Evolutionary conservation across 2,888 invertebrate genomes (phyloP).

Genomic region (Caenorhabditis sp.): DNA sequence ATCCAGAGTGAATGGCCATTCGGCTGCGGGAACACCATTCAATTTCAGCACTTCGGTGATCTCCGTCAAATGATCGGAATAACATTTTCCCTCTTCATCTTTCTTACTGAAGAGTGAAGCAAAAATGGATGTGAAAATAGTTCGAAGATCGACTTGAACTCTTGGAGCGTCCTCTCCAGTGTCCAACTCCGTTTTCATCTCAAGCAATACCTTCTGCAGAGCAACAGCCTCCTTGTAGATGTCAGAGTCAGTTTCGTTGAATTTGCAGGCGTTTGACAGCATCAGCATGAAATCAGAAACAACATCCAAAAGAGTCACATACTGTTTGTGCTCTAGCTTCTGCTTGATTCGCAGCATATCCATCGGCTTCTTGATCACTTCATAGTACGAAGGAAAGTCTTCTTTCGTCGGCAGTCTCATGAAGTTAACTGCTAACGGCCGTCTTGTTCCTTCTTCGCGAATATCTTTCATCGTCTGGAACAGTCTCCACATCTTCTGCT

Average conservation of each 20-base stretch:
- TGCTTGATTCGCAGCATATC: conserved; percentile 94
- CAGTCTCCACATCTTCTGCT: conserved; percentile 89
- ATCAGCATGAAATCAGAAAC: conserved; percentile 87
- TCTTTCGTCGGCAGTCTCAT: conserved; percentile 93
- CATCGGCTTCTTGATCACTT: conserved; percentile 96
- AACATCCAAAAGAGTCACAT: conserved; percentile 68
- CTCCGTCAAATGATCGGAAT: conserved; percentile 94
- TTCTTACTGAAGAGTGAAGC: conserved; percentile 96
- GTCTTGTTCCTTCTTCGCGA: conserved; percentile 90
- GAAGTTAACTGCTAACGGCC: conserved; percentile 95
- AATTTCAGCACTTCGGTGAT: conserved; percentile 88
- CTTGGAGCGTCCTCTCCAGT: conserved; percentile 61
- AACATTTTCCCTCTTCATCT: conserved; percentile 96
- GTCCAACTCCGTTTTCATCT: conserved; percentile 91
- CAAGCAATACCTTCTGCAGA: conserved; percentile 92
- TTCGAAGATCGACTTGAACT: conserved; percentile 89
- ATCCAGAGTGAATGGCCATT: conserved; percentile 91
- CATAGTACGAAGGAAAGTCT: conserved; percentile 95
- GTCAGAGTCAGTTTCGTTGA: conserved; percentile 96
- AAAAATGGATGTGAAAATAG: conserved; percentile 92
- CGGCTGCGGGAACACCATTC: conserved; percentile 85
- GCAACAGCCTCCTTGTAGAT: conserved; percentile 94
- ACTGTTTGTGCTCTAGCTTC: conserved; percentile 62
- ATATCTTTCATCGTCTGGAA: conserved; percentile 91
- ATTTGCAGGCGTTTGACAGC: conserved; percentile 97